Conservation (phyloP, 2,113 vertebrate species). For the Hippoglossus stenolepis region DNA sequence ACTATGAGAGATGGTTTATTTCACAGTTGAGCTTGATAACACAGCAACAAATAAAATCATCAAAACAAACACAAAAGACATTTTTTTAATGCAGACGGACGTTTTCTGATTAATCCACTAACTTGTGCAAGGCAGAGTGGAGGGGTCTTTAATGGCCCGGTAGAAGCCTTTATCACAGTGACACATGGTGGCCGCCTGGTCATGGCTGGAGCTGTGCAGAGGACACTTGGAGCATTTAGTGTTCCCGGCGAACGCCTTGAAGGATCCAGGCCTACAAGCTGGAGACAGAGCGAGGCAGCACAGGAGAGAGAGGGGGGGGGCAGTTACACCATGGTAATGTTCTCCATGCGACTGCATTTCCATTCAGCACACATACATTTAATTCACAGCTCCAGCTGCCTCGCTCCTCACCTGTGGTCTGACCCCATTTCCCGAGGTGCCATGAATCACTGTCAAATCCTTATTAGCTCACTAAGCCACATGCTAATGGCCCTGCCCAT, state of each 20-base stretch:
- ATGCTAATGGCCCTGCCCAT: constrained; percentile 10
- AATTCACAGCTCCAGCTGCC: constrained; percentile 32
- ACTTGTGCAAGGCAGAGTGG: constrained; percentile 96
- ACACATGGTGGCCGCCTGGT: constrained; percentile 92
- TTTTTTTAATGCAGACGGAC: too few species aligned
- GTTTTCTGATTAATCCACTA: constrained; percentile 69
- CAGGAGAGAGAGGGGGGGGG: neutral
- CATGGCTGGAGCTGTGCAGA: constrained; percentile 90
- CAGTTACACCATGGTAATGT: constrained; percentile 29
- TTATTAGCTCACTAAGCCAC: constrained; percentile 41
- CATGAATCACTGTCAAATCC: constrained; percentile 38
- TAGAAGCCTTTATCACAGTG: constrained; percentile 96
- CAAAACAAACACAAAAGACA: neutral
- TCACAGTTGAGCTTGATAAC: neutral
- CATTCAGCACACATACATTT: constrained; percentile 23
- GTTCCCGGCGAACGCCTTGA: constrained; percentile 95
- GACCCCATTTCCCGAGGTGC: constrained; percentile 46
- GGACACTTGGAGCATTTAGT: constrained; percentile 97
- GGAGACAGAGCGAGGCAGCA: constrained; percentile 24
- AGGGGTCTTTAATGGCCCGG: constrained; percentile 91
- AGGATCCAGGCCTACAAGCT: constrained; percentile 95
- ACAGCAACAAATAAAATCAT: neutral
- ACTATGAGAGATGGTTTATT: neutral
- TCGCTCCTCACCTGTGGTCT: constrained; percentile 47
- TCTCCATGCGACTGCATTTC: constrained; percentile 9